These are phyloP conservation scores for Natator depressus DNA, from an alignment of 2,113 vertebrate genomes.

Conservation along the genomic window DNA sequence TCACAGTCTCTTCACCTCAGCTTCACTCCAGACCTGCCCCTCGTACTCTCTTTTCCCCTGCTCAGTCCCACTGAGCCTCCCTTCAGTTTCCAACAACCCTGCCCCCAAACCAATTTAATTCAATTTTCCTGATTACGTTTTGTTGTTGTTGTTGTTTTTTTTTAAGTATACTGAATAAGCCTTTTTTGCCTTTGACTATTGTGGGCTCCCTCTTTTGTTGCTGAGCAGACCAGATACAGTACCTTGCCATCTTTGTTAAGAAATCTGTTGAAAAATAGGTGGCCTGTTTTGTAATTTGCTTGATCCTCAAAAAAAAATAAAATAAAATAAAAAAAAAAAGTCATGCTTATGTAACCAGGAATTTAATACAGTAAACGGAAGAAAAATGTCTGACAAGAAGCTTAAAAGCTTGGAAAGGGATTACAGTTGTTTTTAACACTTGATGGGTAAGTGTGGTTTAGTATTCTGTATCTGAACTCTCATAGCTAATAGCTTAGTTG, in stretches of 20 bases:
- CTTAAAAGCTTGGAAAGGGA: constrained; percentile 35
- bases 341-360: constrained; percentile 22
- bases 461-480: constrained; percentile 17
- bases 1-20: too few relatives aligned
- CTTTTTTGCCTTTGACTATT: not conserved
- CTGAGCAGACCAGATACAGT: not conserved
- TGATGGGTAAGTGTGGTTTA: not conserved
- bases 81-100: not conserved
- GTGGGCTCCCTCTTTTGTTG: not conserved
- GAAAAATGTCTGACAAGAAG: not conserved
- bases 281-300: not conserved
- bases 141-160: too few relatives aligned
- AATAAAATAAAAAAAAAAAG: not conserved
- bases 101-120: not conserved
- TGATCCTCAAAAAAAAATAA: not conserved
- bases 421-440: constrained; percentile 56
- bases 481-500: constrained; percentile 1
- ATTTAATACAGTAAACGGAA: constrained; percentile 8
- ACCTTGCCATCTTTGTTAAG: not conserved
- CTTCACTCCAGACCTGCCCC: too few relatives aligned
- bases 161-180: not conserved
- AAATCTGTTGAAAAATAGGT: not conserved
- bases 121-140: not conserved
- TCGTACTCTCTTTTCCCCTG: not conserved
- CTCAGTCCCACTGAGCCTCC: not conserved